A percentile compares a stretch with the other conserved stretches of the same genome.
phyloP scores from a whole-genome alignment of 2,113 vertebrate species.

The Columba livia region DNA sequence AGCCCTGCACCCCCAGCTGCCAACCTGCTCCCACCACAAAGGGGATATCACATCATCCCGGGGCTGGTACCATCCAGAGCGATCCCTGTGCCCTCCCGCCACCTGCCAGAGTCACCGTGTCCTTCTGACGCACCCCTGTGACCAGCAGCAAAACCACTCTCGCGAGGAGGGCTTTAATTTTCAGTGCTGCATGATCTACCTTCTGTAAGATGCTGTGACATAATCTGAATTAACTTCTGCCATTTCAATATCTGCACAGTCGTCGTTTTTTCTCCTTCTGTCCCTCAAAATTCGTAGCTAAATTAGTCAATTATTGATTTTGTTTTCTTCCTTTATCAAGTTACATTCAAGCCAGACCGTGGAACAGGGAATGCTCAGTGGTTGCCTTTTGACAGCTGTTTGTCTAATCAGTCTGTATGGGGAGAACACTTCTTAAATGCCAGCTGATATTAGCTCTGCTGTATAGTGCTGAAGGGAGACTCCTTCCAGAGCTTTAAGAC shows the following conservation, averaged over 20 bases:
- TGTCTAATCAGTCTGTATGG: not conserved
- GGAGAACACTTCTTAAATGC: not conserved
- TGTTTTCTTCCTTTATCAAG: not conserved
- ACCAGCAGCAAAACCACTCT: not conserved
- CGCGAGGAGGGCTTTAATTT: not conserved
- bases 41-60: rapidly evolving
- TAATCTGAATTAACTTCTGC: not conserved
- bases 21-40: rapidly evolving
- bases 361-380: not conserved
- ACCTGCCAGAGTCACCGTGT: not conserved
- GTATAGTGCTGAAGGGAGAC: not conserved
- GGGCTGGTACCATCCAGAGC: not conserved
- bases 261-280: not conserved
- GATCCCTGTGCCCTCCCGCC: not conserved
- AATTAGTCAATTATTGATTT: conserved; percentile 16
- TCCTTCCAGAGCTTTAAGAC: not conserved
- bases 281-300: conserved; percentile 3
- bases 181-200: not conserved
- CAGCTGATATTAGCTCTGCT: not conserved
- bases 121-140: not conserved
- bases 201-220: not conserved
- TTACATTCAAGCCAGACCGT: not conserved
- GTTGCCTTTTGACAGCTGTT: conserved; percentile 37
- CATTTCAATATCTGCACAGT: not conserved
- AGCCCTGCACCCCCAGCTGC: rapidly evolving